Percentiles rank a stretch among this genome's conserved stretches.
These are phyloP conservation scores for Phalacrocorax brasilianus DNA, from an alignment of 2,113 vertebrate species.

Conservation along the genomic window DNA sequence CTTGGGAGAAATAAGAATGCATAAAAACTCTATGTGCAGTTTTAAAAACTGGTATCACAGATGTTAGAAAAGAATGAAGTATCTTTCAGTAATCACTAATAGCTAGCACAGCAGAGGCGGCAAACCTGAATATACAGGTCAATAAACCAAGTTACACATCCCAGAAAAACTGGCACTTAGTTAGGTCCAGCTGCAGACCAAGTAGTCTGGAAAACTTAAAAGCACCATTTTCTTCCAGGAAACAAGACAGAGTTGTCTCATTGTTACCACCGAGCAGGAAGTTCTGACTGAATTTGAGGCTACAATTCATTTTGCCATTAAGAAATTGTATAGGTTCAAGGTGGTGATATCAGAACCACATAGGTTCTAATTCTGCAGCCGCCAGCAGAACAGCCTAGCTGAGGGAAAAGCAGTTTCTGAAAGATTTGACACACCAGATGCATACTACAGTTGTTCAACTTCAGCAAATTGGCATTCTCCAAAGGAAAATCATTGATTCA, in stretches of 20 bases:
- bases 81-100: neutral
- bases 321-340: neutral
- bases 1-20: neutral
- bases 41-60: neutral
- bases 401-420: neutral
- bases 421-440: neutral
- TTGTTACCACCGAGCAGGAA: neutral
- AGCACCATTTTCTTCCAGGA: neutral
- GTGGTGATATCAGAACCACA: neutral
- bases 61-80: neutral
- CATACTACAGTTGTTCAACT: neutral
- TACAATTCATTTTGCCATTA: neutral
- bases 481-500: neutral
- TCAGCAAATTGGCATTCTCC: neutral
- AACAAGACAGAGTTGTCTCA: neutral
- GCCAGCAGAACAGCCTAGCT: neutral
- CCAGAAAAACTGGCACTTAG: neutral
- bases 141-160: neutral
- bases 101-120: neutral
- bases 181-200: neutral
- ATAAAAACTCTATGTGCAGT: neutral
- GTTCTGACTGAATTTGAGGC: neutral
- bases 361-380: neutral
- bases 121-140: neutral
- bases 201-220: neutral